Evolutionary conservation across 2,888 invertebrate genomes (phyloP).

Genomic region (Leptarthrus brevirostris): DNA sequence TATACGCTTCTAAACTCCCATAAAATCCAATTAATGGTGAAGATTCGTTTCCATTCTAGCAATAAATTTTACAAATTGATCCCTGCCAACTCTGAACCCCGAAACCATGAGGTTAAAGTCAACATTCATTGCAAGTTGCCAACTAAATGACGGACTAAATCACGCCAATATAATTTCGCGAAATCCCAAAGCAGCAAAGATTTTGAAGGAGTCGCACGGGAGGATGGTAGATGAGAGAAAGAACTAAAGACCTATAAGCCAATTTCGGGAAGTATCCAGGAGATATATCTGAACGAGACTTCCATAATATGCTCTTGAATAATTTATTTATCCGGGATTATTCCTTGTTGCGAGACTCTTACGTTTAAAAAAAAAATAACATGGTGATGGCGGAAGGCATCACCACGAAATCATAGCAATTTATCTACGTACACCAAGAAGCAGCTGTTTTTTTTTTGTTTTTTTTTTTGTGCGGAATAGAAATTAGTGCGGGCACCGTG

Average conservation of each 20-base stretch:
- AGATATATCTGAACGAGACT: conserved; percentile 16
- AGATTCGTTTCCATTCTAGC: not conserved
- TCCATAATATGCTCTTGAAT: conserved; percentile 32
- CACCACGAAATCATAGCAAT: conserved; percentile 18
- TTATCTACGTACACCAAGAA: conserved; percentile 27
- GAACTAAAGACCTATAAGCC: conserved; percentile 32
- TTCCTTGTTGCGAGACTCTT: conserved; percentile 3
- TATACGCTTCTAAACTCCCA: not conserved
- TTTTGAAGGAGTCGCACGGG: not conserved
- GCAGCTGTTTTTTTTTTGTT: no score
- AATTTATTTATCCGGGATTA: conserved; percentile 41
- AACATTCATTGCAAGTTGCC: conserved; percentile 19
- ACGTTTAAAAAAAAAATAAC: conserved; percentile 5
- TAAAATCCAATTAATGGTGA: conserved; percentile 24
- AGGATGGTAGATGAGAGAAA: not conserved
- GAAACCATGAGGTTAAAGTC: conserved; percentile 18
- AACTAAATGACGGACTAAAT: conserved; percentile 33
- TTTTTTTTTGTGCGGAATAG: conserved; percentile 22
- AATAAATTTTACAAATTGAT: conserved; percentile 37
- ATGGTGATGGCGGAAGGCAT: not conserved
- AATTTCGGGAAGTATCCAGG: conserved; percentile 14
- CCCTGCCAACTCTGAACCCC: conserved; percentile 1
- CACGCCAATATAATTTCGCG: conserved; percentile 4
- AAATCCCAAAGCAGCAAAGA: not conserved
- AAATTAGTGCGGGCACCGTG: conserved; percentile 37